These are phyloP conservation scores for Nanorana parkeri DNA, from an alignment of 2,113 vertebrate genomes.

Conservation along the genomic window DNA sequence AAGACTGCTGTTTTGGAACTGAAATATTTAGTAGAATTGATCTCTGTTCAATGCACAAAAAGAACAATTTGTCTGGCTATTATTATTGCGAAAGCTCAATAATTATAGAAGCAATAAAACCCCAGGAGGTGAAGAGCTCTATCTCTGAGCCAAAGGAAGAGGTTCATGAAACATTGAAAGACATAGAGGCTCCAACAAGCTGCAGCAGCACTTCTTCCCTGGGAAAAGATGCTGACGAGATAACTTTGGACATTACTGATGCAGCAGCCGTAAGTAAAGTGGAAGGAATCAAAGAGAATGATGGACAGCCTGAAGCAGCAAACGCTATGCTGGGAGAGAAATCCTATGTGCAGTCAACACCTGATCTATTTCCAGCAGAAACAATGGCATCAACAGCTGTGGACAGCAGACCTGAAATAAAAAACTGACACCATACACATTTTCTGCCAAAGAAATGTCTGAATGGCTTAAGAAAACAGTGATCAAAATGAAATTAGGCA, in stretches of 20 bases:
- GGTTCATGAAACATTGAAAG: neutral
- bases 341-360: conserved; percentile 55
- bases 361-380: conserved; percentile 63
- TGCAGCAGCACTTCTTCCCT: neutral
- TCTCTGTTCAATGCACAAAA: conserved; percentile 69
- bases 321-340: conserved; percentile 58
- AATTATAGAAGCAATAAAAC: conserved; percentile 17
- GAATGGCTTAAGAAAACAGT: conserved; percentile 52
- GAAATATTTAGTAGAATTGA: conserved; percentile 62
- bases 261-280: conserved; percentile 50
- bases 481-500: conserved; percentile 24
- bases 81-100: conserved; percentile 63
- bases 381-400: conserved; percentile 50
- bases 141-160: neutral
- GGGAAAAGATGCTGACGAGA: conserved; percentile 14
- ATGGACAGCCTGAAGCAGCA: conserved; percentile 59
- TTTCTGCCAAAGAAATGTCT: conserved; percentile 59
- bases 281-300: conserved; percentile 30
- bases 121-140: neutral
- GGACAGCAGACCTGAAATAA: conserved; percentile 57
- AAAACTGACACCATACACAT: conserved; percentile 63
- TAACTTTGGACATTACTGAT: conserved; percentile 56
- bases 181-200: neutral
- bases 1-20: conserved; percentile 63
- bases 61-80: conserved; percentile 66